phyloP scores from a whole-genome alignment of 2,888 invertebrate species.

The Argyresthia goedartella region DNA sequence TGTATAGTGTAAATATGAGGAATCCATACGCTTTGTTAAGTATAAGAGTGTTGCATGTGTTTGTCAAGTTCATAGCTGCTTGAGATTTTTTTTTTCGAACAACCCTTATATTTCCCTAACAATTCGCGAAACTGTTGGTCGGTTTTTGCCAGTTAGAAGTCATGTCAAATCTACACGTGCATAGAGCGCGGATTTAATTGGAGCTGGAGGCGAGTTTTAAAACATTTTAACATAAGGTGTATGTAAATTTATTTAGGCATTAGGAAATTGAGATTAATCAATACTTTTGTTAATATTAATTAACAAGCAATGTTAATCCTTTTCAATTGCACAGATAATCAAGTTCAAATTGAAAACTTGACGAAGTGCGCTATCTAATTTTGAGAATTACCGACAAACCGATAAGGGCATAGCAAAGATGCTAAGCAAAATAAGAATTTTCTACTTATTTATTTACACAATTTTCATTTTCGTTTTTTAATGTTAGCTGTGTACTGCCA shows the following conservation, averaged over 20 bases:
- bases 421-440: no score
- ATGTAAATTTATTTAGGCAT: constrained; percentile 44
- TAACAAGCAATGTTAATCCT: no score
- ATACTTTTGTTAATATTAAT: not conserved
- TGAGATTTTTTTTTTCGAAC: constrained; percentile 44
- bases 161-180: no score
- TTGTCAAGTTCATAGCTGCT: constrained; percentile 64
- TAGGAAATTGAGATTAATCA: constrained; percentile 50
- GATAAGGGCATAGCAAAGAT: no score
- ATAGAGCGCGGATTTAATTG: no score
- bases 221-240: constrained; percentile 26
- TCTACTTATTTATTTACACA: no score
- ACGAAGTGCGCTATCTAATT: not conserved
- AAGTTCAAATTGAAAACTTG: not conserved
- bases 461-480: no score
- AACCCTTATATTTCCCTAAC: not conserved
- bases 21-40: constrained; percentile 69
- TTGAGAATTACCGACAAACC: no score
- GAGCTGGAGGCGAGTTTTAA: constrained; percentile 10
- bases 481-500: not conserved
- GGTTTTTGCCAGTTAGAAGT: no score
- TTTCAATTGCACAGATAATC: no score
- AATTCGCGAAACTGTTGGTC: no score
- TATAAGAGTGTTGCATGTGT: constrained; percentile 66
- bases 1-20: constrained; percentile 58